Evolutionary conservation across 1,140 invertebrate genomes (phyloP).

Genomic region (Phortica variegata): DNA sequence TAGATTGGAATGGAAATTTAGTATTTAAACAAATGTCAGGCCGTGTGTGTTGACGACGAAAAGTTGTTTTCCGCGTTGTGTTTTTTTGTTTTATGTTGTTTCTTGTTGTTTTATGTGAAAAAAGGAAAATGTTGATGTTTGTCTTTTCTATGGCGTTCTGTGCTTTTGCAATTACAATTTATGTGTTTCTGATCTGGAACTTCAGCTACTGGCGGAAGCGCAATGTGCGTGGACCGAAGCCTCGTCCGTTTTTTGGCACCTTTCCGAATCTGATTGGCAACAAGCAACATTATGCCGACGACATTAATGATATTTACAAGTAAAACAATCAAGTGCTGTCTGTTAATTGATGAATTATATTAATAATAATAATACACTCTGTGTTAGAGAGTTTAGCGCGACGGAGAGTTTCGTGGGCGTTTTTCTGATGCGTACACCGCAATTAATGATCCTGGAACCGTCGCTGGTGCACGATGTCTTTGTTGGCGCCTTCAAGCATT

Average conservation of each 20-base stretch:
- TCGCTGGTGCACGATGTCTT: constrained; percentile 60
- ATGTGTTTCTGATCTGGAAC: constrained; percentile 50
- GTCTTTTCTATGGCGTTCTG: too few relatives aligned
- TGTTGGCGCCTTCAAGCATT: constrained; percentile 58
- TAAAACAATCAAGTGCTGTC: constrained; percentile 6
- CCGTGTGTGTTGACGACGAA: too few relatives aligned
- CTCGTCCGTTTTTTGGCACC: constrained; percentile 43
- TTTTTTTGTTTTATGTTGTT: too few relatives aligned
- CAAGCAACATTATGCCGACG: constrained; percentile 37
- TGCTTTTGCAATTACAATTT: too few relatives aligned
- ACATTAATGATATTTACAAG: constrained; percentile 48
- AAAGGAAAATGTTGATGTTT: too few relatives aligned
- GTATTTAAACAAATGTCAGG: too few relatives aligned
- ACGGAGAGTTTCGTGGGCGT: constrained; percentile 51
- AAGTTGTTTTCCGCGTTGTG: too few relatives aligned
- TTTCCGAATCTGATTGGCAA: constrained; percentile 58
- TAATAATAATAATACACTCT: not conserved
- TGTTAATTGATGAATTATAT: not conserved
- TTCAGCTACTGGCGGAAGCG: constrained; percentile 54
- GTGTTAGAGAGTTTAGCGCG: constrained; percentile 13
- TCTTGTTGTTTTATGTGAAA: too few relatives aligned
- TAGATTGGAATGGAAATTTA: too few relatives aligned
- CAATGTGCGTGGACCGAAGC: constrained; percentile 37
- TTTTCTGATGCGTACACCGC: constrained; percentile 55
- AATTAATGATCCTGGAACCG: constrained; percentile 59